phyloP scores from a whole-genome alignment of 2,797 vertebrate genomes.

The Macrochelys suwanniensis region DNA sequence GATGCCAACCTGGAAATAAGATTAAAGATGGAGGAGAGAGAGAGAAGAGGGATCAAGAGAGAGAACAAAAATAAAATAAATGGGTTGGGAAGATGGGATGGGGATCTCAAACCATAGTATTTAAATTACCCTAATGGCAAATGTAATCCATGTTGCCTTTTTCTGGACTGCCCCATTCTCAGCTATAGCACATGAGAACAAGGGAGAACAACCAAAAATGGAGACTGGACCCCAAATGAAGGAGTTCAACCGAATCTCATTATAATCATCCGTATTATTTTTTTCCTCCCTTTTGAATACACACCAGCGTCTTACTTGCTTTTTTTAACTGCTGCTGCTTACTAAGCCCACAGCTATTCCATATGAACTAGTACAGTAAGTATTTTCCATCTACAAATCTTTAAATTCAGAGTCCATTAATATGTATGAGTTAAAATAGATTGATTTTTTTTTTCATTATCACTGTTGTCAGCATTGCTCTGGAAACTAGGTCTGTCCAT shows the following conservation, averaged over 20 bases:
- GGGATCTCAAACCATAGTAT: neutral
- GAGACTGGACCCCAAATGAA: neutral
- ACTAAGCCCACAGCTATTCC: neutral
- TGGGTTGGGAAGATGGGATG: neutral
- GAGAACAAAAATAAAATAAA: neutral
- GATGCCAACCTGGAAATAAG: conserved; percentile 90
- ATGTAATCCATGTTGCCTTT: neutral
- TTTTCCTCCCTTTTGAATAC: neutral
- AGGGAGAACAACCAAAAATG: neutral
- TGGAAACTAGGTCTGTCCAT: neutral
- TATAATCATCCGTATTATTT: neutral
- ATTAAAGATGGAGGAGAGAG: neutral
- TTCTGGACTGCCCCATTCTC: neutral
- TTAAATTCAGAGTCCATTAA: neutral
- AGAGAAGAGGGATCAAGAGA: neutral
- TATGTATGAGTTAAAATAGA: neutral
- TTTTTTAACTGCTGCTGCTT: neutral
- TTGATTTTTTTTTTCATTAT: neutral
- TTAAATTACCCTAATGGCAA: neutral
- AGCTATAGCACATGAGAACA: neutral
- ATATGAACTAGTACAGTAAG: neutral
- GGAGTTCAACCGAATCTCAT: fast-evolving
- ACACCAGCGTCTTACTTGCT: neutral
- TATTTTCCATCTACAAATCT: neutral
- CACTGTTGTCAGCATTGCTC: neutral